These are phyloP conservation scores for Pristiophorus japonicus DNA, from an alignment of 2,113 vertebrate genomes.

Conservation along the genomic window DNA sequence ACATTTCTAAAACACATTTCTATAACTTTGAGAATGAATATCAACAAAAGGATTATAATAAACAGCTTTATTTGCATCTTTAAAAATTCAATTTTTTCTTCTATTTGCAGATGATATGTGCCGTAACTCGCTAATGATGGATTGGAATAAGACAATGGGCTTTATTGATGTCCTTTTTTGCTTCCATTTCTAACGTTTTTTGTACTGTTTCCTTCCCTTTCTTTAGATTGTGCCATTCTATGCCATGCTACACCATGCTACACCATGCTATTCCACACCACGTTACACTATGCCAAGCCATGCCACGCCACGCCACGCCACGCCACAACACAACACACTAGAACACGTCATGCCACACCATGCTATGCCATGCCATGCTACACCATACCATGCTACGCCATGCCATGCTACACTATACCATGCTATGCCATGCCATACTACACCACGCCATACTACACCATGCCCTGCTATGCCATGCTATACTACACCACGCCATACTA, in stretches of 20 bases:
- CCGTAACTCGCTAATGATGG: neutral
- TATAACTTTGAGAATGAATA: neutral
- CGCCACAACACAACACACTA: neutral
- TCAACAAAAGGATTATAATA: neutral
- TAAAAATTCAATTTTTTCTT: neutral
- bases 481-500: no score
- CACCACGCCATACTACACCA: no score
- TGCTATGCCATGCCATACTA: no score
- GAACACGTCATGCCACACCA: neutral
- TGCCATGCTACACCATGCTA: no score
- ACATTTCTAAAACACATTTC: slow-evolving; percentile 1
- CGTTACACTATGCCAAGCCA: no score
- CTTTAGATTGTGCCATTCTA: neutral
- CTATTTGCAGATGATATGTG: neutral
- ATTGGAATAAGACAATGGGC: neutral
- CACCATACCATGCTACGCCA: no score
- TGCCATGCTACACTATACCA: no score
- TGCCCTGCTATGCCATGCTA: no score
- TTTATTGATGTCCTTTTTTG: neutral
- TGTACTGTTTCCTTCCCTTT: neutral
- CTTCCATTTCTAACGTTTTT: neutral
- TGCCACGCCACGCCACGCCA: neutral
- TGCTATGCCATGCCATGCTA: no score
- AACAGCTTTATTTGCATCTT: neutral
- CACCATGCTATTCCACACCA: no score